A percentile compares a stretch with the other conserved stretches of the same genome.
These are phyloP conservation scores for Pocota personata DNA, from an alignment of 2,888 invertebrate species.

Conservation along the genomic window DNA sequence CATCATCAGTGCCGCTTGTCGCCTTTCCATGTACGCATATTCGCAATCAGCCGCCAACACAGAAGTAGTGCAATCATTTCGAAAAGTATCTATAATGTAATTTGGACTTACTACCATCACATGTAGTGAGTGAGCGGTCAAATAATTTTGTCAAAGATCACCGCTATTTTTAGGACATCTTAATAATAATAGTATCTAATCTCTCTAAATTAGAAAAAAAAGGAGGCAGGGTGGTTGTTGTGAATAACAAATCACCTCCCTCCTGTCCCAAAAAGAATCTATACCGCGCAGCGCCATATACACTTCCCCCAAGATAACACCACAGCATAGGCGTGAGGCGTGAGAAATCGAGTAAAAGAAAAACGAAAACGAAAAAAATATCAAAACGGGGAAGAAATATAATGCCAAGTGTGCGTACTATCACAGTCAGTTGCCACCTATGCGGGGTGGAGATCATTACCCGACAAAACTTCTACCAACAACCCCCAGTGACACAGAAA, in stretches of 20 bases:
- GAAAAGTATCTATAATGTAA: not conserved
- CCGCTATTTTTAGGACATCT: slow-evolving; percentile 35
- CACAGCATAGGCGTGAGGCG: slow-evolving; percentile 6
- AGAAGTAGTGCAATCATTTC: not conserved
- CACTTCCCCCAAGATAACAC: slow-evolving; percentile 2
- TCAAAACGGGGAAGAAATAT: not conserved
- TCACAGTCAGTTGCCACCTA: not conserved
- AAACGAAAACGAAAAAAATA: not conserved
- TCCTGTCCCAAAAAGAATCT: not conserved
- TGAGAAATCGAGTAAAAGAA: not conserved
- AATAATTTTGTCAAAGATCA: slow-evolving; percentile 37
- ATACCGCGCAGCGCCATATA: not conserved
- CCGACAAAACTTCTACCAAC: not conserved
- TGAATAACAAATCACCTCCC: slow-evolving; percentile 19
- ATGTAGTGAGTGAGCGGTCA: not conserved
- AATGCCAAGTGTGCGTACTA: not conserved
- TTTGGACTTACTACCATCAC: not conserved
- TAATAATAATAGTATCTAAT: slow-evolving; percentile 39
- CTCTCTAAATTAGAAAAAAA: slow-evolving; percentile 29
- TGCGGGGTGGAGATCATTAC: not conserved
- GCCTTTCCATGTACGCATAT: not conserved
- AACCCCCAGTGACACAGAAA: slow-evolving; percentile 6
- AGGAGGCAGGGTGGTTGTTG: slow-evolving; percentile 16
- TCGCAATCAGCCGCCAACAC: not conserved
- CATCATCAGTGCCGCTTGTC: slow-evolving; percentile 1